Base-by-base conservation (phyloP, 2,113 vertebrate species). In the Puffinus mauretanicus region DNA sequence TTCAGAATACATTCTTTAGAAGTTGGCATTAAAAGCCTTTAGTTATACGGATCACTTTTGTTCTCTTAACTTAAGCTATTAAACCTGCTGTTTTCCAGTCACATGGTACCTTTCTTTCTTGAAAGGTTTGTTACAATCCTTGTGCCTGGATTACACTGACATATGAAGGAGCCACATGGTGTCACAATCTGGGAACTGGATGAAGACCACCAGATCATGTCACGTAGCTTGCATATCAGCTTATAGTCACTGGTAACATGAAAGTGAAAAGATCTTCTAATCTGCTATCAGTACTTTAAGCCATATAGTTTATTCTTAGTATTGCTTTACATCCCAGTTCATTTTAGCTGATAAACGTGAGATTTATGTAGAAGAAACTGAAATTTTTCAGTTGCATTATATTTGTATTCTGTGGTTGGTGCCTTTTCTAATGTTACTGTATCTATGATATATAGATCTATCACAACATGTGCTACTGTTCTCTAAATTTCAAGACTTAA, bases 361-460 rank as follows among this genome's bases (percentile, higher is more conserved):
- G 95, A 97, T 77, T 91, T 61, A n/a, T 86, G 18, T 82, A 25
- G 14, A 92, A 93, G 75, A 93, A 97, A 93, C 70, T 55, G 85
- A 95, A 96, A 77, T 83, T 83, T 93, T 96, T 95, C 55, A 58
- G 55, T 62, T 93, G 62, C 29, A 78, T 76, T 98, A 18, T 95
- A 97, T 98, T 96, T 98, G 86, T 95, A 96, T 98, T 97, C 96
- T 88, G 89, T 60, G 46, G 80, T 75, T 26, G 58, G 66, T 96
- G 84, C 71, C 92, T 96, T 96, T 97, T 96, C 95, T 96, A 97
- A 96, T 95, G 93, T 94, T 96, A 96, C 86, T 94, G 44, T 97
- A 96, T 95, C 94, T 95, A 88, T 98, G 98, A 98, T 98, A 86
- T 98, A 98, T 98, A 96, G 96, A 97, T 97, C 95, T 97, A 97